Percentiles rank a stretch among this genome's conserved stretches.
phyloP scores from a whole-genome alignment of 2,888 invertebrate genomes.

The Drosophila eohydei region DNA sequence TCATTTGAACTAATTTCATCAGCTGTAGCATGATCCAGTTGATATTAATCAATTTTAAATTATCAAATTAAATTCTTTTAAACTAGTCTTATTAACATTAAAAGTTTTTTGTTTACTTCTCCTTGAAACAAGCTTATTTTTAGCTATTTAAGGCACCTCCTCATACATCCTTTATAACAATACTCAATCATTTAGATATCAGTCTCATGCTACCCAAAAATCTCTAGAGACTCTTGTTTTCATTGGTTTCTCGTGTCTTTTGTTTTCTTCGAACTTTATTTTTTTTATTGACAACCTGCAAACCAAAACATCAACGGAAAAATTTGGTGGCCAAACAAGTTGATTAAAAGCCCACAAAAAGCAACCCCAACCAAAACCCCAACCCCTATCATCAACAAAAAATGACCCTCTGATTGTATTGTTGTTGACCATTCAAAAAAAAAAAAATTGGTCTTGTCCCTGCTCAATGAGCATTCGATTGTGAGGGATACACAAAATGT shows the following conservation, averaged over 20 bases:
- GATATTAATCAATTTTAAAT: neutral
- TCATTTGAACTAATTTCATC: too few species aligned
- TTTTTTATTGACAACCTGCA: constrained; percentile 48
- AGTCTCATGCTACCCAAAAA: constrained; percentile 3
- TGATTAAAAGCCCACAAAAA: constrained; percentile 80
- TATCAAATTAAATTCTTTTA: neutral
- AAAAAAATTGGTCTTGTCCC: constrained; percentile 10
- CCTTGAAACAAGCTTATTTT: neutral
- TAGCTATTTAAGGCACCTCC: neutral
- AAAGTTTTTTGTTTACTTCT: neutral
- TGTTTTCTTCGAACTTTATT: neutral
- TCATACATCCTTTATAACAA: neutral
- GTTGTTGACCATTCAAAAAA: constrained; percentile 35
- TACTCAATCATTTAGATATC: constrained; percentile 31
- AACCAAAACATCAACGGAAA: constrained; percentile 44
- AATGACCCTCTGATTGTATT: constrained; percentile 19
- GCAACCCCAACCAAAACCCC: constrained; percentile 20
- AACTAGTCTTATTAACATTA: neutral
- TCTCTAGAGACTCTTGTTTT: constrained; percentile 23
- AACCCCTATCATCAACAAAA: neutral
- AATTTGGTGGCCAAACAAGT: constrained; percentile 71
- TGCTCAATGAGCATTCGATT: constrained; percentile 70
- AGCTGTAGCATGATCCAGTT: too few species aligned
- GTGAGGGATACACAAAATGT: constrained; percentile 55
- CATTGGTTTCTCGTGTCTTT: constrained; percentile 14